phyloP scores from a whole-genome alignment of 2,113 vertebrate genomes.

The Proteles cristata region DNA sequence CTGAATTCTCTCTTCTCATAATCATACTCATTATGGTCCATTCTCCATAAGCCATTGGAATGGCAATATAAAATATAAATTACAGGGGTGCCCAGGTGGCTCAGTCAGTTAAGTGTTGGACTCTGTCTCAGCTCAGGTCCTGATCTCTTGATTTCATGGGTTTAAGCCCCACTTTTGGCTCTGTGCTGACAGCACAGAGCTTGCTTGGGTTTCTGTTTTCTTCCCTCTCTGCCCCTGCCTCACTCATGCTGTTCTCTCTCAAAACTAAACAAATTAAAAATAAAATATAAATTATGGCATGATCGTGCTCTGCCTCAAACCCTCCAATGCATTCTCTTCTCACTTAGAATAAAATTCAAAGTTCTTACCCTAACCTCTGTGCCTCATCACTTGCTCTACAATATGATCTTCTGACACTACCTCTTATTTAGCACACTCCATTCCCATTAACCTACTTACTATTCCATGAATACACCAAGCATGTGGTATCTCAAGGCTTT shows the following conservation, averaged over 20 bases:
- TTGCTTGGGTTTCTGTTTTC: too few species aligned
- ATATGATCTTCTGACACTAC: neutral
- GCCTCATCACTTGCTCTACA: neutral
- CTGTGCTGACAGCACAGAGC: too few species aligned
- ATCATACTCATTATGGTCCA: neutral
- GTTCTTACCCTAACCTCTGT: neutral
- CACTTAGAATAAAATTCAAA: neutral
- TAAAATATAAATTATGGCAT: neutral
- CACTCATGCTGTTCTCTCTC: too few species aligned
- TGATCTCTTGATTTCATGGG: too few species aligned
- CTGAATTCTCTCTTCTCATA: too few species aligned
- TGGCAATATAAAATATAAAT: neutral
- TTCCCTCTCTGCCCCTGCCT: too few species aligned
- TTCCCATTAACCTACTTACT: too few species aligned
- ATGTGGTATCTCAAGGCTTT: neutral
- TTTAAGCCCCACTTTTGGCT: too few species aligned
- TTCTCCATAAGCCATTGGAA: neutral
- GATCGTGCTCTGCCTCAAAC: neutral
- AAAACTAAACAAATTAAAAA: too few species aligned
- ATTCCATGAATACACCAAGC: neutral
- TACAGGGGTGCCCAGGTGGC: neutral
- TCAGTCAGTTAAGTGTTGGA: too few species aligned
- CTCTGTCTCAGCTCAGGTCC: too few species aligned
- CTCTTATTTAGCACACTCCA: too few species aligned
- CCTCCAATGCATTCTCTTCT: neutral